These are phyloP conservation scores for Pagrus major DNA, from an alignment of 2,113 vertebrate species.

Conservation along the genomic window DNA sequence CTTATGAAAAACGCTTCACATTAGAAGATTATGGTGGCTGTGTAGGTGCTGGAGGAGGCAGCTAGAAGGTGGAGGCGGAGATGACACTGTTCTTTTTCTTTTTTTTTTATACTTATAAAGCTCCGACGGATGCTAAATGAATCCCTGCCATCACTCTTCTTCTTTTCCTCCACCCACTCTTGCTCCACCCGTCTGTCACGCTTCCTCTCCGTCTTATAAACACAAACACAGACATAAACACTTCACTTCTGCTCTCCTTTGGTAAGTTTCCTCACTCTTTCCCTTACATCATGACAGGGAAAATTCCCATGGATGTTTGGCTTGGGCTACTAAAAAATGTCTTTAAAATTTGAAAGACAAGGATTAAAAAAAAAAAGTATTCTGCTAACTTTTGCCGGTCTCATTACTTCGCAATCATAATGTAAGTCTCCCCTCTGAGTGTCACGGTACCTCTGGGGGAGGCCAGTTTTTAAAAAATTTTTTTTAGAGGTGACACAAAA, in stretches of 20 bases:
- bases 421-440: slow-evolving; percentile 3
- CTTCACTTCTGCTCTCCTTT: slow-evolving; percentile 3
- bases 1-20: slow-evolving; percentile 80
- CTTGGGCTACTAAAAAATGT: neutral
- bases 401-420: slow-evolving; percentile 27
- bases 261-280: neutral
- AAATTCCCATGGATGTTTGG: neutral
- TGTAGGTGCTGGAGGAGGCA: slow-evolving; percentile 45
- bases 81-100: slow-evolving; percentile 19
- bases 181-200: slow-evolving; percentile 35
- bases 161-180: slow-evolving; percentile 48
- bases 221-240: slow-evolving; percentile 23
- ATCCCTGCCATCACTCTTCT: slow-evolving; percentile 60
- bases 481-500: slow-evolving; percentile 82
- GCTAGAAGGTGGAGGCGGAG: slow-evolving; percentile 48
- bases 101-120: slow-evolving; percentile 18
- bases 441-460: slow-evolving; percentile 26
- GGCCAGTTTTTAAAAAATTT: neutral
- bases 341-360: neutral
- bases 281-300: neutral
- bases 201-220: slow-evolving; percentile 15
- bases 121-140: slow-evolving; percentile 63
- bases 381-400: slow-evolving; percentile 37
- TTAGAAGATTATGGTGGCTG: slow-evolving; percentile 69
- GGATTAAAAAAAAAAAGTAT: neutral